These are phyloP conservation scores for Melanogrammus aeglefinus DNA, from an alignment of 2,797 vertebrate genomes.

Conservation along the genomic window DNA sequence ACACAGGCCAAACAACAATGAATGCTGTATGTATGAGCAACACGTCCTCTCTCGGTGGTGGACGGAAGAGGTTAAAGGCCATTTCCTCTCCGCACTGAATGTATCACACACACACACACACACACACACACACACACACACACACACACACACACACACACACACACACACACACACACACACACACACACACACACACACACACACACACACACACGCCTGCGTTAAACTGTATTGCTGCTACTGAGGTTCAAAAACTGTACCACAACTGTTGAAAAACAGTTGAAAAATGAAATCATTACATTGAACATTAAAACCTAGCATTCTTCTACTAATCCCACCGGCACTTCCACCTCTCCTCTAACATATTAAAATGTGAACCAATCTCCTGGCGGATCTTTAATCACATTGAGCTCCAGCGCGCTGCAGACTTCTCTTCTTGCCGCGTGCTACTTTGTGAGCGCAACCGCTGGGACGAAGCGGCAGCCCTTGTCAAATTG, in stretches of 20 bases:
- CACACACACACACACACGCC: not conserved
- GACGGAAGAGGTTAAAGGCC: conserved; percentile 43
- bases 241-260: not conserved
- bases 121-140: conserved; percentile 1
- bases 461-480: not conserved
- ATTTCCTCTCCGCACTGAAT: conserved; percentile 24
- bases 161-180: not conserved
- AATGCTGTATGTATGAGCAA: conserved; percentile 46
- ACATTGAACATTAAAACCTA: not conserved
- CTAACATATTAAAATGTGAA: conserved; percentile 3
- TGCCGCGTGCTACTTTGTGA: not conserved
- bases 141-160: not conserved
- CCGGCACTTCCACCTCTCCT: not conserved
- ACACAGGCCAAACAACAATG: conserved; percentile 60
- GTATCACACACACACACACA: not conserved
- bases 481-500: too few relatives aligned
- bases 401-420: not conserved
- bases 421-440: not conserved
- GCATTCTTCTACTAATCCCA: not conserved
- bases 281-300: not conserved
- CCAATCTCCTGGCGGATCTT: not conserved
- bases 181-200: not conserved
- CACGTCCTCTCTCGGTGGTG: conserved; percentile 31
- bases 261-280: not conserved
- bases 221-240: not conserved